These are phyloP conservation scores for Tauraco hartlaubi DNA, from an alignment of 2,797 vertebrate species.

Conservation along the genomic window DNA sequence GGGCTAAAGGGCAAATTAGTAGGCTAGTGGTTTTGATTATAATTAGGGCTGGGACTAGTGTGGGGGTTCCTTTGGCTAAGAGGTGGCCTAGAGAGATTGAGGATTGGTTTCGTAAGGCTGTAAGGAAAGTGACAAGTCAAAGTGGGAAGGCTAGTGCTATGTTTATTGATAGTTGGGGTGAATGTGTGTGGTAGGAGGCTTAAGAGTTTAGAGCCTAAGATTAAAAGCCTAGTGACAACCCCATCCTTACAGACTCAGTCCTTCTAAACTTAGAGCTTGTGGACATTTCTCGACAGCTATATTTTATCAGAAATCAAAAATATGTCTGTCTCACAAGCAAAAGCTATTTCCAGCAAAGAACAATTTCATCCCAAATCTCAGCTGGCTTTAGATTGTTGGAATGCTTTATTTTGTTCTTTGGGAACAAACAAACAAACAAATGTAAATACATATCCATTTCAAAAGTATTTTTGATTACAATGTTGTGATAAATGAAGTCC, in stretches of 20 bases:
- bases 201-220: neutral
- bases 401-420: neutral
- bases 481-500: neutral
- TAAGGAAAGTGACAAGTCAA: no score
- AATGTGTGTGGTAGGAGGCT: no score
- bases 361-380: neutral
- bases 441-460: rapidly evolving
- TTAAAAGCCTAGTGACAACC: neutral
- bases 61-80: no score
- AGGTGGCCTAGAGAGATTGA: no score
- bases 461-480: neutral
- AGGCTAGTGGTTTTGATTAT: no score
- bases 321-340: neutral
- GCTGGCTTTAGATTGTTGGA: neutral
- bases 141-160: no score
- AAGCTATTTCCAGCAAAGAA: neutral
- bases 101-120: no score
- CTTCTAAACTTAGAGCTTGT: neutral
- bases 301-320: neutral
- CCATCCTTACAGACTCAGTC: neutral
- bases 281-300: neutral
- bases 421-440: neutral
- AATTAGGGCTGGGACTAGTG: no score
- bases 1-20: no score
- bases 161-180: no score